Percentiles rank a stretch among this genome's conserved stretches.
Evolutionary conservation across 2,888 invertebrate species (phyloP).

Genomic region (Orthonevra nobilis): DNA sequence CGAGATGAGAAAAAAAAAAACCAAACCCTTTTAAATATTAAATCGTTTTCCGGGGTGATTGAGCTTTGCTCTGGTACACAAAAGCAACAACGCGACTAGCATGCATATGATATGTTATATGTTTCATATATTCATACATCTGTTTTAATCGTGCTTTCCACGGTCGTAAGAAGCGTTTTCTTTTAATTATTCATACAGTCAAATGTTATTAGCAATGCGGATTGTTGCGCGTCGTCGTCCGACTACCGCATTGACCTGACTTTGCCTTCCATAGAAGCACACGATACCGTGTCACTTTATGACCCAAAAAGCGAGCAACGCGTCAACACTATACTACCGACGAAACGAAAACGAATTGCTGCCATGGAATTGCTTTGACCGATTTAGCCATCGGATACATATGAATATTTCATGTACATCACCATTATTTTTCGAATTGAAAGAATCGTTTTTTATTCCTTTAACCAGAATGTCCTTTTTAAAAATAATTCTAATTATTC

Average conservation of each 20-base stretch:
- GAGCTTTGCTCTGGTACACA: slow-evolving; percentile 58
- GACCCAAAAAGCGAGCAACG: slow-evolving; percentile 59
- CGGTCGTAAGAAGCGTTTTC: slow-evolving; percentile 13
- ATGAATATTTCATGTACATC: slow-evolving; percentile 63
- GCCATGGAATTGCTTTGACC: slow-evolving; percentile 54
- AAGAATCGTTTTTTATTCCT: slow-evolving; percentile 40
- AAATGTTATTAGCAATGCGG: slow-evolving; percentile 56
- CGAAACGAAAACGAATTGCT: slow-evolving; percentile 59
- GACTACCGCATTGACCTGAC: slow-evolving; percentile 59
- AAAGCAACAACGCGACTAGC: slow-evolving; percentile 6
- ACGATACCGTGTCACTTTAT: slow-evolving; percentile 59
- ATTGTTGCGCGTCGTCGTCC: slow-evolving; percentile 51
- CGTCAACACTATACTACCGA: slow-evolving; percentile 60
- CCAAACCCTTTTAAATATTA: slow-evolving; percentile 70
- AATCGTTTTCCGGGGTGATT: slow-evolving; percentile 71
- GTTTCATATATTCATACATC: slow-evolving; percentile 3
- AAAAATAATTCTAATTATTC: slow-evolving; percentile 8
- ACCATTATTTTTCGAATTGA: slow-evolving; percentile 34
- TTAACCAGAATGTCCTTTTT: slow-evolving; percentile 5
- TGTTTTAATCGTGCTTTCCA: background rate
- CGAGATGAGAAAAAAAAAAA: slow-evolving; percentile 57
- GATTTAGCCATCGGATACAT: slow-evolving; percentile 67
- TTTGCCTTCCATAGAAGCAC: slow-evolving; percentile 30
- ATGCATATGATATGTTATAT: slow-evolving; percentile 12
- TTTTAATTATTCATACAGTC: slow-evolving; percentile 48